Percentiles rank a stretch among this genome's conserved stretches.
phyloP scores from a whole-genome alignment of 1,140 invertebrate species.

The Danaus plexippus region DNA sequence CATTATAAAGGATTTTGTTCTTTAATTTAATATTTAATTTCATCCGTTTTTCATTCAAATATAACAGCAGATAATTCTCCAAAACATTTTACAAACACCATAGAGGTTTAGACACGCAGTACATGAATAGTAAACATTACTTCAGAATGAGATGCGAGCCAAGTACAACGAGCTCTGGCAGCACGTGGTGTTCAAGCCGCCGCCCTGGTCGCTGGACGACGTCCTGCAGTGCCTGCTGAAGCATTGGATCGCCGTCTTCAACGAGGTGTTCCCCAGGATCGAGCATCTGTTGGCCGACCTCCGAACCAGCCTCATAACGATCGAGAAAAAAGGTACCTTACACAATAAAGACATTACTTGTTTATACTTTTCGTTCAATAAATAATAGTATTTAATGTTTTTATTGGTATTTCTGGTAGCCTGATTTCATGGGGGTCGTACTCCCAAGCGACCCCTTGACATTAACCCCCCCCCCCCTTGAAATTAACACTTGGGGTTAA shows the following conservation, averaged over 20 bases:
- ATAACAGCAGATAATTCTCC: too few species aligned
- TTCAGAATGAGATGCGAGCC: slow-evolving; percentile 62
- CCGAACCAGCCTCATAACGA: slow-evolving; percentile 26
- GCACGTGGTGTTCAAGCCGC: slow-evolving; percentile 49
- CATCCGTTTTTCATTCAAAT: not conserved
- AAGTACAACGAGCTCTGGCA: slow-evolving; percentile 57
- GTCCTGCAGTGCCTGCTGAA: slow-evolving; percentile 55
- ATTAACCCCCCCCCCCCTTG: too few species aligned
- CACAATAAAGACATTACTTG: too few species aligned
- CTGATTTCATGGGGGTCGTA: too few species aligned
- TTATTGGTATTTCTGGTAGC: not conserved
- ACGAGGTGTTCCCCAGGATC: slow-evolving; percentile 56
- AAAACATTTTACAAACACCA: too few species aligned
- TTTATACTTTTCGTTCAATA: too few species aligned
- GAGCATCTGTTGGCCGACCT: slow-evolving; percentile 47
- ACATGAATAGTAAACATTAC: not conserved
- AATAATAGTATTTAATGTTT: not conserved
- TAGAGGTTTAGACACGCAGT: too few species aligned
- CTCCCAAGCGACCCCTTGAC: too few species aligned
- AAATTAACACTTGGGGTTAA: too few species aligned
- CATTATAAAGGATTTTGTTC: too few species aligned
- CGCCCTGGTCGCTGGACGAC: slow-evolving; percentile 49
- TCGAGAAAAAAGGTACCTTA: slow-evolving; percentile 42
- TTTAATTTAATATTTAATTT: not conserved
- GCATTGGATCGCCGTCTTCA: slow-evolving; percentile 61